Conservation (phyloP, 2,888 invertebrate genomes). For the Archips xylosteana region DNA sequence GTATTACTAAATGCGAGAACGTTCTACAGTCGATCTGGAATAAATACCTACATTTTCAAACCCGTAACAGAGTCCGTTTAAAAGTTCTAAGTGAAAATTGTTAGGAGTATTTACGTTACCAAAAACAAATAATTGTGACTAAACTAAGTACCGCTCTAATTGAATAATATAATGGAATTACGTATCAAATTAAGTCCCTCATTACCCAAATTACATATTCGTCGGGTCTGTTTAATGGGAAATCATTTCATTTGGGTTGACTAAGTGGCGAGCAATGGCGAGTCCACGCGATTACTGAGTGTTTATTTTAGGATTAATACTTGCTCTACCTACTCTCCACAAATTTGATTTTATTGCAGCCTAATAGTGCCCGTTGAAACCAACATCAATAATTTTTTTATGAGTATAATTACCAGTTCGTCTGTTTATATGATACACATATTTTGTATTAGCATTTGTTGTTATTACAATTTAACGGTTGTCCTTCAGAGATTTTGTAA, state of each 20-base stretch:
- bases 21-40: too few relatives aligned
- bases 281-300: constrained; percentile 19
- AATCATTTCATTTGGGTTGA: constrained; percentile 1
- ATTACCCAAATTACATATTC: constrained; percentile 18
- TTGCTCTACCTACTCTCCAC: neutral
- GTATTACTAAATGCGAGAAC: too few relatives aligned
- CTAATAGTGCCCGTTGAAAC: neutral
- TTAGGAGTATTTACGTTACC: neutral
- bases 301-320: constrained; percentile 30
- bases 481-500: neutral
- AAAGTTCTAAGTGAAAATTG: neutral
- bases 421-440: neutral
- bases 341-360: neutral
- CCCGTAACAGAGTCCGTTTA: neutral
- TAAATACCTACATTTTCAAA: neutral
- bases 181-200: neutral
- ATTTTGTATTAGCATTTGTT: neutral
- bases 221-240: neutral
- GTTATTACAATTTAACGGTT: neutral
- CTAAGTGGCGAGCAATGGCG: constrained; percentile 17
- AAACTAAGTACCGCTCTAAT: neutral
- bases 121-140: neutral
- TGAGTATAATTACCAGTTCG: neutral
- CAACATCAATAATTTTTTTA: neutral
- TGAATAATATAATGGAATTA: neutral